Percentiles rank a stretch among this genome's conserved stretches.
Conservation (phyloP, 1,140 invertebrate species). For the Gyrodactylus bullatarudis region DNA sequence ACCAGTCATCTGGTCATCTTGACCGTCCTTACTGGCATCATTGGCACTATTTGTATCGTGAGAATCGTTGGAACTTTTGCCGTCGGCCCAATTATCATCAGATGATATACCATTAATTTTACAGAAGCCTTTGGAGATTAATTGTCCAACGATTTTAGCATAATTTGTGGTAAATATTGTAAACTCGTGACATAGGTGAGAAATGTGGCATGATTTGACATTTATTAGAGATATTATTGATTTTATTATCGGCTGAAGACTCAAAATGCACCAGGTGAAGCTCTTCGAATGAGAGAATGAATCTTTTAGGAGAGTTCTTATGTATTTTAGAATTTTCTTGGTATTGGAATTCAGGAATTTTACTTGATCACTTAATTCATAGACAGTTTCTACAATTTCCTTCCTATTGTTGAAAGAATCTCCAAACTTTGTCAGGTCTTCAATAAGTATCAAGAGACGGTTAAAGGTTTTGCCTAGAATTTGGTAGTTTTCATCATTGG, state of each 20-base stretch:
- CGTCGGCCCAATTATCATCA: constrained; percentile 9
- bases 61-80: constrained; percentile 18
- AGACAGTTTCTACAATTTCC: too few species aligned
- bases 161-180: neutral
- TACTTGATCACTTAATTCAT: too few species aligned
- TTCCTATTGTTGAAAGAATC: too few species aligned
- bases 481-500: too few species aligned
- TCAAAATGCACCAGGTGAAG: neutral
- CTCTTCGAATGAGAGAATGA: too few species aligned
- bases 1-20: neutral
- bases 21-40: constrained; percentile 27
- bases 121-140: neutral
- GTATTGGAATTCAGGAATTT: too few species aligned
- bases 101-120: constrained; percentile 4
- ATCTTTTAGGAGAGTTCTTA: too few species aligned
- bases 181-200: neutral
- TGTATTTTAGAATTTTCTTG: too few species aligned
- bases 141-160: neutral
- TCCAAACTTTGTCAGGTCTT: too few species aligned
- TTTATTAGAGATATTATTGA: neutral
- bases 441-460: too few species aligned
- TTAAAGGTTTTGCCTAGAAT: too few species aligned
- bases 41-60: constrained; percentile 28
- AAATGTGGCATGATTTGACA: neutral
- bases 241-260: neutral